Evolutionary conservation across 1,140 invertebrate species (phyloP), one percentile per base, ranked within the genome.

Genomic region (Whitmania pigra): DNA sequence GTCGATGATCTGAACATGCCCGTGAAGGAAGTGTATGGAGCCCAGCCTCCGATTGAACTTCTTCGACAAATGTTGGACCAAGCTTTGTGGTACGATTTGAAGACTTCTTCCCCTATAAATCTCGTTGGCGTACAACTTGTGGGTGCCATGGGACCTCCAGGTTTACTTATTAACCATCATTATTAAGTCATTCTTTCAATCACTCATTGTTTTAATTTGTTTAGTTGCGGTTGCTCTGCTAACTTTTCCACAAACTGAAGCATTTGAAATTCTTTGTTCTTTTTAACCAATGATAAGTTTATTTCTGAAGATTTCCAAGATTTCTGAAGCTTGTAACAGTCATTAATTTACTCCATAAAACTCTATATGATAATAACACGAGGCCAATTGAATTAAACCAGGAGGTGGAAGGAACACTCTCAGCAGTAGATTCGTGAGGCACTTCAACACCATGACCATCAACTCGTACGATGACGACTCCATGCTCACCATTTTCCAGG

Each of bases 1-100:
- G 90, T 96, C 9, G 93, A 97, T 79, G 93, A 96, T 80, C 86
- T 97, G 4, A 94, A 92, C 75, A 92, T 94, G 90, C 92, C 93
- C 0, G 81, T 90, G 74, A 49, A 25, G n/a, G 80, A 82, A 72
- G 77, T 86, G 9, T 94, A 92, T 79, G 92, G 92, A 0, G 92
- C 92, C 0, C 92, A 94, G 81, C 92, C 93, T 0, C 90, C 93
- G 0, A 91, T 96, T 63, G 93, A 97, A 80, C 81, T 97, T 27
- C 78, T 96, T 2, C 83, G 93, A 18, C 92, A 94, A 82, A 90
- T 89, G 86, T 84, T 94, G n/a, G 93, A 97, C 82, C 89, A 94
- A 74, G 87, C 87, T 77, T 88, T 89, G 75, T 96, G 93, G 93
- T 83, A 94, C 80, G 91, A 96, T 79, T 84, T 88, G n/a, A 93